Percentiles rank a stretch among this genome's conserved stretches.
Evolutionary conservation across 2,797 vertebrate species (phyloP).

Genomic region (Enteromius paludinosus): DNA sequence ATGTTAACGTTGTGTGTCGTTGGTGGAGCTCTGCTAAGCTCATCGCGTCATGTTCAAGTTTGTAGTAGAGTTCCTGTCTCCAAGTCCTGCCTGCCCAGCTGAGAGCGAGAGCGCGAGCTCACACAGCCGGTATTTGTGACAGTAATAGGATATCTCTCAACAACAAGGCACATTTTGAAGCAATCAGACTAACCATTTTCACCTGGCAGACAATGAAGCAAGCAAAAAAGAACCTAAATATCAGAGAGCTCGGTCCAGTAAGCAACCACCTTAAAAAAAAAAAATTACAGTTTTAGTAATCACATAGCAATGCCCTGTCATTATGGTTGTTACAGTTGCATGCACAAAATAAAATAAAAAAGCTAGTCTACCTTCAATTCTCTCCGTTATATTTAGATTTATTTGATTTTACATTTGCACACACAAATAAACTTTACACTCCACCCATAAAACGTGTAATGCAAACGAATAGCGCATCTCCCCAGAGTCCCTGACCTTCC

Average conservation of each 20-base stretch:
- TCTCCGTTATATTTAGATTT: not conserved
- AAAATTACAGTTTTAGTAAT: not conserved
- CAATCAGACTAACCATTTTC: constrained; percentile 1
- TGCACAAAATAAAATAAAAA: not conserved
- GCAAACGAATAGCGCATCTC: constrained; percentile 22
- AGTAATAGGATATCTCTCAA: not conserved
- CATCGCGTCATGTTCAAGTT: too few relatives aligned
- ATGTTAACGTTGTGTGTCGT: too few relatives aligned
- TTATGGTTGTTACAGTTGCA: not conserved
- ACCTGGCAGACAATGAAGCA: not conserved
- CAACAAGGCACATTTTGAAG: not conserved
- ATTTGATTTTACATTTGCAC: not conserved
- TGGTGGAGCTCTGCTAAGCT: too few relatives aligned
- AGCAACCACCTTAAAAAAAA: not conserved
- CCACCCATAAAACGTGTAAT: constrained; percentile 57
- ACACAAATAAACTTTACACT: constrained; percentile 47
- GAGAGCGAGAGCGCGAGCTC: too few relatives aligned
- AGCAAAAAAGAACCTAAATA: not conserved
- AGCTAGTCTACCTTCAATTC: not conserved
- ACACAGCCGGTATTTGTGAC: too few relatives aligned
- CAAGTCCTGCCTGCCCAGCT: too few relatives aligned
- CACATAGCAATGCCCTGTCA: not conserved
- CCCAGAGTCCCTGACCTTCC: constrained; percentile 44
- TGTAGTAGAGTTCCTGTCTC: too few relatives aligned
- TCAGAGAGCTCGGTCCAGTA: not conserved